phyloP scores from a whole-genome alignment of 2,113 vertebrate species.

The Cepphus grylle region DNA sequence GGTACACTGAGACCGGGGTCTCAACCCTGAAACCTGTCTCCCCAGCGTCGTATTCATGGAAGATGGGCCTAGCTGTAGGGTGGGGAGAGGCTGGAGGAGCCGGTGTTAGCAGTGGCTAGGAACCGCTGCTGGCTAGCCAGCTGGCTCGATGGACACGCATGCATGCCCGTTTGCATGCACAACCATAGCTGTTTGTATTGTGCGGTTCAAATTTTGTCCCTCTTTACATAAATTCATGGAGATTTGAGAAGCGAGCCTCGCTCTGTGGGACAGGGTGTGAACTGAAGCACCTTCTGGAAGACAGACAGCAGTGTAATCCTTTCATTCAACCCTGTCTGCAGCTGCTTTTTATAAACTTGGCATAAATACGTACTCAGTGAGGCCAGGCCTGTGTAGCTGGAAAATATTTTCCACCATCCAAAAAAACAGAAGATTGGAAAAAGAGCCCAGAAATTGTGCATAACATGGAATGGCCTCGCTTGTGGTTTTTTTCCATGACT shows the following conservation, averaged over 20 bases:
- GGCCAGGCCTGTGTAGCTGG: constrained; percentile 81
- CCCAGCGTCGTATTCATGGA: not conserved
- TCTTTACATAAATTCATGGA: not conserved
- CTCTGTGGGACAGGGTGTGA: constrained; percentile 58
- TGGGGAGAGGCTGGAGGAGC: not conserved
- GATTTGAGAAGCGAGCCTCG: not conserved
- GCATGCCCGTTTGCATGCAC: not conserved
- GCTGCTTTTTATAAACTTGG: constrained; percentile 82
- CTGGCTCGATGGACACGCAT: not conserved
- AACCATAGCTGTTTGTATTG: not conserved
- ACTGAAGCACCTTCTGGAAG: constrained; percentile 76
- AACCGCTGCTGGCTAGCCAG: not conserved
- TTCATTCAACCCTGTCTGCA: constrained; percentile 82
- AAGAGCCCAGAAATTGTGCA: constrained; percentile 73
- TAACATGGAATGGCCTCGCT: constrained; percentile 64
- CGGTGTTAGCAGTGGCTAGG: not conserved
- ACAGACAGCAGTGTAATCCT: constrained; percentile 80
- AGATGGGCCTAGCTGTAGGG: not conserved
- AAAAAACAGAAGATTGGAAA: constrained; percentile 76
- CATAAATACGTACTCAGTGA: constrained; percentile 66
- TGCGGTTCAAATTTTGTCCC: not conserved
- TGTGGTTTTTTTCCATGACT: constrained; percentile 76
- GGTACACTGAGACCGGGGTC: not conserved
- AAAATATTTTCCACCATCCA: constrained; percentile 82
- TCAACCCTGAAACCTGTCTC: not conserved